These are phyloP conservation scores for Sminthurinus aureus DNA, from an alignment of 2,888 invertebrate species.

Conservation along the genomic window DNA sequence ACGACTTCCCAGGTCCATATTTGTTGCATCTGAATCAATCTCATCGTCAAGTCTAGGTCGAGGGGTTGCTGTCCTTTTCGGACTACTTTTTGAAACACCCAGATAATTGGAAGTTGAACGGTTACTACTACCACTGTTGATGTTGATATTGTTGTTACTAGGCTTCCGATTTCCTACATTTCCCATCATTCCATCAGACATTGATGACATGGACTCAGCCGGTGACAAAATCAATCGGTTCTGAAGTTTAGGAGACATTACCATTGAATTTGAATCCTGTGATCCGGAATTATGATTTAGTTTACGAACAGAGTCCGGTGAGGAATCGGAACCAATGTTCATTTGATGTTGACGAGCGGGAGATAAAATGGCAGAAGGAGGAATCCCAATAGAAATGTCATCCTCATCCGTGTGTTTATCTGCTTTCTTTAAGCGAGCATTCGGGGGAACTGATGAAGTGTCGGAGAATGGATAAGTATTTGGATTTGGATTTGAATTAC, in stretches of 20 bases:
- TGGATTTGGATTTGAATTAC: too few relatives aligned
- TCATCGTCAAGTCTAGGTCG: slow-evolving; percentile 31
- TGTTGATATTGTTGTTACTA: neutral
- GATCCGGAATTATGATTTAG: neutral
- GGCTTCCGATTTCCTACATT: neutral
- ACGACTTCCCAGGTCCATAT: slow-evolving; percentile 13
- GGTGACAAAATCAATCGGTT: slow-evolving; percentile 5
- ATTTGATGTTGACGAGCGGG: neutral
- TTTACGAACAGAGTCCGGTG: neutral
- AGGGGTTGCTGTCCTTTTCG: slow-evolving; percentile 26
- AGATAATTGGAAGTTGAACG: neutral
- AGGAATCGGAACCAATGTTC: neutral
- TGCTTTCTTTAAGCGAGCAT: too few relatives aligned
- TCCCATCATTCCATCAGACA: neutral
- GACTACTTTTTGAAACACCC: neutral
- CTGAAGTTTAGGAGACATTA: neutral
- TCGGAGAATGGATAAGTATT: too few relatives aligned
- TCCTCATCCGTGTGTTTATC: neutral
- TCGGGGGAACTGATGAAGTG: too few relatives aligned
- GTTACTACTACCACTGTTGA: neutral
- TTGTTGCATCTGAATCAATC: slow-evolving; percentile 26
- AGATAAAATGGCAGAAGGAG: neutral
- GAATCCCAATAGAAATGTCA: neutral
- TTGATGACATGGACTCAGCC: slow-evolving; percentile 16
- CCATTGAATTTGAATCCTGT: slow-evolving; percentile 2